A percentile compares a stretch with the other conserved stretches of the same genome.
phyloP scores from a whole-genome alignment of 1,140 invertebrate genomes.

The Pseudomyrmex sp. region DNA sequence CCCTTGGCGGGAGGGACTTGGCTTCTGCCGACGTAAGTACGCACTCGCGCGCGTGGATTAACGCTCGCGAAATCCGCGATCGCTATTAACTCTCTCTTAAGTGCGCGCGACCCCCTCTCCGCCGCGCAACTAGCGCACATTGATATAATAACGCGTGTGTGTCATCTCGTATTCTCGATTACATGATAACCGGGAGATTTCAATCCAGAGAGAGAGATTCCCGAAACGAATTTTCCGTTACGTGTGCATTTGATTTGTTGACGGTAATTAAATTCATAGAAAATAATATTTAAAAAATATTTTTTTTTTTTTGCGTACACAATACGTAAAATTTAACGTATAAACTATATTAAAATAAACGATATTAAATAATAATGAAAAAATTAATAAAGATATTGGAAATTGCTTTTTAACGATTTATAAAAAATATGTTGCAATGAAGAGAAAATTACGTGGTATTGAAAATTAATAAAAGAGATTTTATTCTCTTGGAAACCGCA shows the following conservation, averaged over 20 bases:
- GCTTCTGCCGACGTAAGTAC: constrained; percentile 71
- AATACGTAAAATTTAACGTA: no score
- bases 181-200: neutral
- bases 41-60: constrained; percentile 67
- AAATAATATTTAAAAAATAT: no score
- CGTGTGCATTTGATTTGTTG: neutral
- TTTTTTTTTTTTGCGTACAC: no score
- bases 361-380: no score
- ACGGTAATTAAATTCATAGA: no score
- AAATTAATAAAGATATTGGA: no score
- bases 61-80: constrained; percentile 40
- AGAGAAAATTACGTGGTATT: no score
- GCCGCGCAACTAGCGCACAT: neutral
- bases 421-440: no score
- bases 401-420: no score
- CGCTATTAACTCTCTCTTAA: constrained; percentile 27
- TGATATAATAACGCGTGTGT: constrained; percentile 10
- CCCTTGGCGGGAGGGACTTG: constrained; percentile 76
- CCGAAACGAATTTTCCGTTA: neutral
- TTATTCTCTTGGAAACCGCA: no score
- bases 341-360: no score
- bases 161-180: neutral
- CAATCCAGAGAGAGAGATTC: neutral
- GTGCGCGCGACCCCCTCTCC: neutral
- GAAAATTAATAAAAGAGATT: no score